These are phyloP conservation scores for Proterorhinus semilunaris DNA, from an alignment of 2,113 vertebrate genomes.

Conservation along the genomic window DNA sequence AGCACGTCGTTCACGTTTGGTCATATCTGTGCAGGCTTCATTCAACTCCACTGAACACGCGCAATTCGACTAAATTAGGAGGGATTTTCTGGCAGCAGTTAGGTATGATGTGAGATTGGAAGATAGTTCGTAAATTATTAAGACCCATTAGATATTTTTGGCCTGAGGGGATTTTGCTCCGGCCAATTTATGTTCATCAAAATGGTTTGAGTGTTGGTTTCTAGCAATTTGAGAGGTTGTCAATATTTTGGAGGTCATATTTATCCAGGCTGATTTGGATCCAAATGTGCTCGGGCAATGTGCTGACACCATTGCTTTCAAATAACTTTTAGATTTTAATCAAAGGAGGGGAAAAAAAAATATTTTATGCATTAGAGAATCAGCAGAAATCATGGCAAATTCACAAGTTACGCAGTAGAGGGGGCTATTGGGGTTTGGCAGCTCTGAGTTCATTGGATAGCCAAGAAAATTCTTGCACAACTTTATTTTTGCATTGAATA, in stretches of 20 bases:
- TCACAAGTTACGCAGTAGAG: no score
- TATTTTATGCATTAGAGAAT: no score
- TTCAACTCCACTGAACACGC: neutral
- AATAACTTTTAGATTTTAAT: no score
- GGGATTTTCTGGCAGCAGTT: neutral
- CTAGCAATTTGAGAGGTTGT: neutral
- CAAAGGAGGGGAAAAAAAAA: no score
- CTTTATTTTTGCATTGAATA: no score
- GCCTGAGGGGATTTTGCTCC: neutral
- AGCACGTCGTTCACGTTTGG: neutral
- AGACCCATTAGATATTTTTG: neutral
- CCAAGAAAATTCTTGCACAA: no score
- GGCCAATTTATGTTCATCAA: neutral
- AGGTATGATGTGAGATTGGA: neutral
- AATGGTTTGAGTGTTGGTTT: no score
- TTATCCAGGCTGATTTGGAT: neutral
- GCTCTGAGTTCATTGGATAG: no score
- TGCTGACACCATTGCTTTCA: no score
- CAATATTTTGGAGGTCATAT: neutral
- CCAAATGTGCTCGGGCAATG: neutral
- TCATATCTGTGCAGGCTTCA: slow-evolving; percentile 4
- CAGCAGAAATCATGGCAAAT: no score
- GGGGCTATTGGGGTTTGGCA: no score
- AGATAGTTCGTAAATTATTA: neutral
- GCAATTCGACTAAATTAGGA: neutral